These are phyloP conservation scores for Phaonia tiefii DNA, from an alignment of 2,888 invertebrate genomes.

Conservation along the genomic window DNA sequence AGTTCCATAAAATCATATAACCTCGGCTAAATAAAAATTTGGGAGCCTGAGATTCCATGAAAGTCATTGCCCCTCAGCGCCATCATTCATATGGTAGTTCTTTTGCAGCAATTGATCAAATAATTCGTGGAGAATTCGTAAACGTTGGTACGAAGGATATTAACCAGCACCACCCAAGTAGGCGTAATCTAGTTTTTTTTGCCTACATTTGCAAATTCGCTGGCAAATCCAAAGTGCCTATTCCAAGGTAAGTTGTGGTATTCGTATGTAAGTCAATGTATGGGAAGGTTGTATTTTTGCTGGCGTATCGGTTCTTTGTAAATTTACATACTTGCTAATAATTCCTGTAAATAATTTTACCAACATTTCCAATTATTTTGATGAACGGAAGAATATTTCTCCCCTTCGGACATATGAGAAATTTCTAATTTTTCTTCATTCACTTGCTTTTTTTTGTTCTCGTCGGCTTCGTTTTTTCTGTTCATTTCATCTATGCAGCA, in stretches of 20 bases:
- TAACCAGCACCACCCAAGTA: neutral
- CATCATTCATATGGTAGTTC: too few species aligned
- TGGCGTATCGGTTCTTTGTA: neutral
- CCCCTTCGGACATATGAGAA: constrained; percentile 46
- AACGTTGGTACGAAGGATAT: neutral
- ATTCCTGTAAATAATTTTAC: neutral
- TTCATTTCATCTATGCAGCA: constrained; percentile 57
- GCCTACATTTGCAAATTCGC: constrained; percentile 41
- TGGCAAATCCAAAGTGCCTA: constrained; percentile 37
- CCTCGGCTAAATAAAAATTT: neutral
- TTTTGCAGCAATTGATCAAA: constrained; percentile 13
- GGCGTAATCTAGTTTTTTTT: neutral
- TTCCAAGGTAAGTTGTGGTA: constrained; percentile 55
- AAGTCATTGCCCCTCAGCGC: too few species aligned
- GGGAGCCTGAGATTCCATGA: neutral
- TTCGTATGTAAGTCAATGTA: neutral
- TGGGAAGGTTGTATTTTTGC: neutral
- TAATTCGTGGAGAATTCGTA: constrained; percentile 3
- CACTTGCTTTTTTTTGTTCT: constrained; percentile 59
- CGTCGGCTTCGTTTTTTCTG: constrained; percentile 54
- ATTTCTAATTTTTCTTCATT: constrained; percentile 63
- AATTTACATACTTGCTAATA: neutral
- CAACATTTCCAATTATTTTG: neutral
- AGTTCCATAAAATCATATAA: neutral
- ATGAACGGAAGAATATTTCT: neutral